Evolutionary conservation across 1,140 invertebrate species (phyloP).

Genomic region (Lucilia sericata): DNA sequence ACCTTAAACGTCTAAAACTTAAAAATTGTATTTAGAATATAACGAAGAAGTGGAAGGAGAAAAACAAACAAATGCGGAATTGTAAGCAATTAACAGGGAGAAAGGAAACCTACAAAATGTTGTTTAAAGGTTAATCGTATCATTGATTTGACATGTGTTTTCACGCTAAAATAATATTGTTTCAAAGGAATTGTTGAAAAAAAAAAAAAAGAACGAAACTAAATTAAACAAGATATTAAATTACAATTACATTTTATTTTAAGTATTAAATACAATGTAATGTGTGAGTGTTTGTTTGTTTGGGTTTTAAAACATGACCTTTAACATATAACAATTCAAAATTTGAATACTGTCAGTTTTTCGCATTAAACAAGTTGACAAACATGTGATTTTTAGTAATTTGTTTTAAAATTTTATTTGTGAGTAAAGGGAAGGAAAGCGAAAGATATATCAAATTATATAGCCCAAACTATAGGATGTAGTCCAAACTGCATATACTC

Average conservation of each 20-base stretch:
- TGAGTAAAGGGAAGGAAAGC: too few relatives aligned
- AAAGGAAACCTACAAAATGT: background rate
- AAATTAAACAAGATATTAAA: constrained; percentile 9
- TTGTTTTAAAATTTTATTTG: too few relatives aligned
- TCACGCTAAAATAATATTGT: constrained; percentile 6
- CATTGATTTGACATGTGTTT: constrained; percentile 24
- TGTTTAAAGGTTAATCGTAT: constrained; percentile 29
- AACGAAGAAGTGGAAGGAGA: too few relatives aligned
- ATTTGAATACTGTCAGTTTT: background rate
- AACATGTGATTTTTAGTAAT: too few relatives aligned
- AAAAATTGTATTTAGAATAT: too few relatives aligned
- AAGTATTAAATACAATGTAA: background rate
- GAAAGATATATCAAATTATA: too few relatives aligned
- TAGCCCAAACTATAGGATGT: too few relatives aligned
- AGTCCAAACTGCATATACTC: too few relatives aligned
- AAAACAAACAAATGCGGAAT: too few relatives aligned
- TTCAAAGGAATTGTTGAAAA: background rate
- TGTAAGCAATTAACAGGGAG: background rate
- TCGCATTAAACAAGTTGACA: too few relatives aligned
- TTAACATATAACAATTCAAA: background rate
- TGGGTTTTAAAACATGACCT: background rate
- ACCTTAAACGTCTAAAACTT: constrained; percentile 4
- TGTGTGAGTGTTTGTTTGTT: background rate
- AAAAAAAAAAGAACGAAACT: background rate
- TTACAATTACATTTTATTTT: background rate